Base-by-base conservation (phyloP, 1,140 invertebrate species). In the Aphis gossypii region DNA sequence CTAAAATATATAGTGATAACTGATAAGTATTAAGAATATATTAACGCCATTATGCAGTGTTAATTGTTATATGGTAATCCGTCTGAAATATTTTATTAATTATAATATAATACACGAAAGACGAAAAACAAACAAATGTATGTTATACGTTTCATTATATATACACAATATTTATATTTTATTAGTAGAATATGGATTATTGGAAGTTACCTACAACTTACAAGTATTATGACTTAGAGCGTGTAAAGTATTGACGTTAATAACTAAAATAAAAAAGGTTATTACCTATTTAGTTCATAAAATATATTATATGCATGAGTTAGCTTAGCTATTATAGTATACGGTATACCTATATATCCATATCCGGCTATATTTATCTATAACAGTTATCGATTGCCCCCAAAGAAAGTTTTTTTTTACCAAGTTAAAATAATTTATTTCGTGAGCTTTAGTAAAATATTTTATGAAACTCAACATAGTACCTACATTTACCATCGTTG, bases 181-280 rank as follows among this genome's bases (percentile, higher is more conserved):
- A 76, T 76, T 46, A 46, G 46, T 46, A 11, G 9, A n/a, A 76
- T 76, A 76, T 35, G 21, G 21, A 86, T 86, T 44, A 44, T 86
- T 41, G 82, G 38, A 41, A 41, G 82, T 23, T 35, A 83, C 38
- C 3, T 41, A 41, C 41, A 41, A 41, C 38, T 41, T 87, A 21
- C n/a, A 46, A 87, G 1, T 48, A 48, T 87, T 48, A 48, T 87
- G 84, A n/a, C 44, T 87, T 84, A 2, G 30, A 87, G 44, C 44
- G 30, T n/a, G 44, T 35, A 48, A n/a, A 87, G 30, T 86, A 86
- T 86, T 46, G 84, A 86, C 84, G 44, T 46, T n/a, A 68, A 86
- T 46, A 46, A 3, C 8, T 86, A 87, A 35, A 87, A 30, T 38
- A 48, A 30, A 46, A 48, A 86, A 86, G 41, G 44, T 44, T 86